Conservation (phyloP, 2,797 vertebrate species). For the Aphelocoma californica region DNA sequence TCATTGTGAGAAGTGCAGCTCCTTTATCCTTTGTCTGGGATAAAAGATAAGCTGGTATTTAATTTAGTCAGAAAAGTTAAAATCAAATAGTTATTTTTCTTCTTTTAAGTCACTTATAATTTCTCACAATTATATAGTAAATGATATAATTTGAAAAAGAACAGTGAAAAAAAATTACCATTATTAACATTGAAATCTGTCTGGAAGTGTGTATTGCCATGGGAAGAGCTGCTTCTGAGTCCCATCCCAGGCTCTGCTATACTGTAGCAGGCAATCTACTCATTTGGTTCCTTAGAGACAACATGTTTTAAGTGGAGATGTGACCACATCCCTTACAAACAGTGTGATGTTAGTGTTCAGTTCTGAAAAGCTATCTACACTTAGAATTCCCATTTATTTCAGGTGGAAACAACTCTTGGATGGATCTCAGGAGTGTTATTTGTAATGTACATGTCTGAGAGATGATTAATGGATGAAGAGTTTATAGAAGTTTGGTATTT, state of each 20-base stretch:
- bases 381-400: background rate
- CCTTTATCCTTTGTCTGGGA: background rate
- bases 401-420: background rate
- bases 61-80: constrained; percentile 23
- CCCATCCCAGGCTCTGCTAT: background rate
- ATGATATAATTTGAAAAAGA: background rate
- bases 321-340: background rate
- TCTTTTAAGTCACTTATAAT: background rate
- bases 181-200: background rate
- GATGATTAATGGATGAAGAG: background rate
- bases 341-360: background rate
- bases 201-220: background rate
- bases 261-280: background rate
- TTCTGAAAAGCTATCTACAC: background rate
- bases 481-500: background rate
- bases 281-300: background rate
- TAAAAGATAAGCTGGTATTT: background rate
- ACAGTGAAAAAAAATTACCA: background rate
- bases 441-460: background rate
- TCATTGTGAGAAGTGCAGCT: background rate
- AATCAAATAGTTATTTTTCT: background rate
- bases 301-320: background rate
- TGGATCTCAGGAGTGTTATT: background rate
- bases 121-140: background rate
- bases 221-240: background rate